A percentile compares a stretch with the other conserved stretches of the same genome.
Evolutionary conservation across 2,797 vertebrate species (phyloP).

Genomic region (Hafferia zeledoni): DNA sequence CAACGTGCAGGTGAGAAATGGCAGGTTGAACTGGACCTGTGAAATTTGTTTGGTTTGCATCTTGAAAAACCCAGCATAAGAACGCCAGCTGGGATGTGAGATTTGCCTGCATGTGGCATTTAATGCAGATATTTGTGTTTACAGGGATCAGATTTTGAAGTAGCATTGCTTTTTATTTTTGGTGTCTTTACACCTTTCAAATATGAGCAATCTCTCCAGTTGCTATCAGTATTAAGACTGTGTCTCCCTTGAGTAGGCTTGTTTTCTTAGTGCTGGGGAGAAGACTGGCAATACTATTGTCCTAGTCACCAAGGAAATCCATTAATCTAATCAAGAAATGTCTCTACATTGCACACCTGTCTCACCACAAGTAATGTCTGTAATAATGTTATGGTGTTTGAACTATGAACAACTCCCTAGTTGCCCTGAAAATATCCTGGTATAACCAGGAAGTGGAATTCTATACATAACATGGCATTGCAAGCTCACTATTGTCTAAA

Average conservation of each 20-base stretch:
- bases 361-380: not conserved
- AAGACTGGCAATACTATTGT: not conserved
- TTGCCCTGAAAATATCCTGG: not conserved
- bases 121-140: not conserved
- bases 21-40: not conserved
- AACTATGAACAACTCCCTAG: not conserved
- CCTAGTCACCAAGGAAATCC: not conserved
- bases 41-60: not conserved
- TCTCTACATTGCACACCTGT: not conserved
- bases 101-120: not conserved
- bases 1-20: conserved; percentile 88
- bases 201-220: not conserved
- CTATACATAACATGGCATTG: fast-evolving
- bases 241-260: not conserved
- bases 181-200: not conserved
- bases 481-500: not conserved
- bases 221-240: not conserved
- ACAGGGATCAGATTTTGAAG: not conserved
- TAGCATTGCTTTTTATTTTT: not conserved
- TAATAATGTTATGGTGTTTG: not conserved
- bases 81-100: not conserved
- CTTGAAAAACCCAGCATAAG: not conserved
- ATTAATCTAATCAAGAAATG: not conserved
- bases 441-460: not conserved
- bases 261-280: not conserved